Percentiles rank a stretch among this genome's conserved stretches.
phyloP scores from a whole-genome alignment of 1,140 invertebrate genomes.

The Bombyx mandarina region DNA sequence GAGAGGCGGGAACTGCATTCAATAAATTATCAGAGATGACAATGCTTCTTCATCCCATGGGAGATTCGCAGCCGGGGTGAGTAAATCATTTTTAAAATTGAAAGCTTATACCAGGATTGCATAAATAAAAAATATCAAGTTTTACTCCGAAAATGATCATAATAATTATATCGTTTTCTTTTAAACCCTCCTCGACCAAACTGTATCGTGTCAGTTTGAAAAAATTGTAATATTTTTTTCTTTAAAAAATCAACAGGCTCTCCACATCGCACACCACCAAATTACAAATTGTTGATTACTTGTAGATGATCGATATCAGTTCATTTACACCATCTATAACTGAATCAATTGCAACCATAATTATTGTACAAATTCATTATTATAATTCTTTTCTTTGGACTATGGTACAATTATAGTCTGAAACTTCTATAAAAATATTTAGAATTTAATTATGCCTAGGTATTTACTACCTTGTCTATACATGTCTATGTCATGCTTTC shows the following conservation, averaged over 20 bases:
- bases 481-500: no score
- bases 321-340: neutral
- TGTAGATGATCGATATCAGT: neutral
- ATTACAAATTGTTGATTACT: neutral
- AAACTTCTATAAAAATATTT: no score
- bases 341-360: no score
- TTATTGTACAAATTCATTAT: no score
- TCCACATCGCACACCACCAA: neutral
- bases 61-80: conserved; percentile 90
- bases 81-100: conserved; percentile 11
- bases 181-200: neutral
- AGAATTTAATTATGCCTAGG: no score
- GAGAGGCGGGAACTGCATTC: conserved; percentile 92
- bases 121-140: neutral
- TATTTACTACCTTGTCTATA: no score
- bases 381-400: no score
- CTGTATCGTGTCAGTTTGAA: no score
- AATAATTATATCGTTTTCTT: neutral
- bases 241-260: neutral
- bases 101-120: neutral
- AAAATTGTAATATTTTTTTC: no score
- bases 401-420: no score
- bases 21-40: conserved; percentile 93
- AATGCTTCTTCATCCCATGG: conserved; percentile 91
- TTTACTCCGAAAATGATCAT: neutral